phyloP scores from a whole-genome alignment of 2,888 invertebrate species.

The Agonopterix heracliana region DNA sequence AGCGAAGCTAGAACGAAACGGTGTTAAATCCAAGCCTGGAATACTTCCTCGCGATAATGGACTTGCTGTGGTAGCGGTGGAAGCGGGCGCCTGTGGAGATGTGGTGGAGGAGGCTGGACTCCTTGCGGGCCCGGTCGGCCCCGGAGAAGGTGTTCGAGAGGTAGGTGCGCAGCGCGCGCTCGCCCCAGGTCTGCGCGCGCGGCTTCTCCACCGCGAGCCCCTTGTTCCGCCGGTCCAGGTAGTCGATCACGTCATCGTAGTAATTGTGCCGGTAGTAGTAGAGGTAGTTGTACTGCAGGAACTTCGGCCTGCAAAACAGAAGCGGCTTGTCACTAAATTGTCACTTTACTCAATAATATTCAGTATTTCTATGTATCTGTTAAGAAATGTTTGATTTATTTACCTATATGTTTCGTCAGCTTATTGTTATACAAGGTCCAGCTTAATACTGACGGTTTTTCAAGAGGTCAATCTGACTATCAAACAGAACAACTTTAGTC shows the following conservation, averaged over 20 bases:
- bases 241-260: conserved; percentile 90
- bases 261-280: conserved; percentile 91
- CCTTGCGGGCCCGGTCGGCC: conserved; percentile 77
- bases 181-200: conserved; percentile 90
- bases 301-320: conserved; percentile 79
- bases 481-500: too few species aligned
- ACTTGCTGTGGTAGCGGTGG: conserved; percentile 84
- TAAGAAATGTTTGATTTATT: background rate
- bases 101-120: conserved; percentile 75
- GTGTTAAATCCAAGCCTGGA: conserved; percentile 72
- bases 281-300: conserved; percentile 87
- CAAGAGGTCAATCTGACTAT: too few species aligned
- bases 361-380: background rate
- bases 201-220: conserved; percentile 83
- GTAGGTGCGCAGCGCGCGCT: conserved; percentile 85
- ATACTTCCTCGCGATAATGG: conserved; percentile 85
- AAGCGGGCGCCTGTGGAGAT: conserved; percentile 81
- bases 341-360: background rate
- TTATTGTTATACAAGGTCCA: too few species aligned
- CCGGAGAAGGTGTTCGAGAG: conserved; percentile 80
- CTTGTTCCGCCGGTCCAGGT: conserved; percentile 84
- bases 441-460: too few species aligned
- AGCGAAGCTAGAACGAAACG: conserved; percentile 70
- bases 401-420: too few species aligned
- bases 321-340: conserved; percentile 1